A percentile compares a stretch with the other conserved stretches of the same genome.
Evolutionary conservation across 92 coral and sea anemone genomes (phyloP).

Genomic region (Parazoanthus swiftii): DNA sequence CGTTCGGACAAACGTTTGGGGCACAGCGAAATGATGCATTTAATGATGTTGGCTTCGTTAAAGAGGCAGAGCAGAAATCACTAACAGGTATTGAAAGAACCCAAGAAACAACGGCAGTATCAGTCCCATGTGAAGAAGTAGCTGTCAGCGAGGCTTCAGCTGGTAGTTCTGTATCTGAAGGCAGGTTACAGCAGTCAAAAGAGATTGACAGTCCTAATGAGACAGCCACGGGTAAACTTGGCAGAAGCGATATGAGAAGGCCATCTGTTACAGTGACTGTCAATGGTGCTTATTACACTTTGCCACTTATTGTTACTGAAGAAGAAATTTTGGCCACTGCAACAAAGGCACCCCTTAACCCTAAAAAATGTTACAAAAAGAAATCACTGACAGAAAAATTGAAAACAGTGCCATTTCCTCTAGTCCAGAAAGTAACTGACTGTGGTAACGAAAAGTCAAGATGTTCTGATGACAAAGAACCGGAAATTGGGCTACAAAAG

Average conservation of each 20-base stretch:
- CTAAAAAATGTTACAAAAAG: not conserved
- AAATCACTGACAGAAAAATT: not conserved
- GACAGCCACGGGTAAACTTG: not conserved
- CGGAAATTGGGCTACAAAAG: not conserved
- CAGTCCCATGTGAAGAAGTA: not conserved
- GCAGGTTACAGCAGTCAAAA: not conserved
- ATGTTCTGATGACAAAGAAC: not conserved
- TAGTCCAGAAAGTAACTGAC: not conserved
- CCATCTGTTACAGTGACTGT: constrained; percentile 34
- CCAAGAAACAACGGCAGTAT: not conserved
- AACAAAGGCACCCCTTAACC: not conserved
- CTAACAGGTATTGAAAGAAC: not conserved
- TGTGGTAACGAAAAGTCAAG: not conserved
- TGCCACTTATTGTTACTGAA: constrained; percentile 43
- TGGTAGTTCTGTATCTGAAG: not conserved
- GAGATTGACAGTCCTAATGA: not conserved
- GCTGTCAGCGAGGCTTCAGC: not conserved
- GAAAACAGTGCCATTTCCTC: not conserved
- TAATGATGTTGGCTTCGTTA: not conserved
- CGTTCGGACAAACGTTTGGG: not conserved
- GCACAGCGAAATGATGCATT: not conserved
- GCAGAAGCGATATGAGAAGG: not conserved
- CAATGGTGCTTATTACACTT: constrained; percentile 28
- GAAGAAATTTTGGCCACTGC: constrained; percentile 34
- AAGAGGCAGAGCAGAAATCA: constrained; percentile 1